A percentile compares a stretch with the other conserved stretches of the same genome.
Conservation (phyloP, 1,140 invertebrate species). For the Portunus trituberculatus region DNA sequence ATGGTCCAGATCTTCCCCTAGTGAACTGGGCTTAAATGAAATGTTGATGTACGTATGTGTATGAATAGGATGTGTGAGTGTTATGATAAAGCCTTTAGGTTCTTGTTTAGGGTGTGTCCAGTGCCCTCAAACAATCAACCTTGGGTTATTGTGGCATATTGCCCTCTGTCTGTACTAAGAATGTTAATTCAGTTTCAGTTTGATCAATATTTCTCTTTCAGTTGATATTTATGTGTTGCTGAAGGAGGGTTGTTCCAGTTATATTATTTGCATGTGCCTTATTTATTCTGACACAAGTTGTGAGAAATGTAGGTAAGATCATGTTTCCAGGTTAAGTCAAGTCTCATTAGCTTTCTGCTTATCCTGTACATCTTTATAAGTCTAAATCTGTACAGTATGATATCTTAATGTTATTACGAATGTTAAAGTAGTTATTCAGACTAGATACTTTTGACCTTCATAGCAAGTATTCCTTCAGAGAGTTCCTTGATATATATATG, state of each 20-base stretch:
- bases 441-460: slow-evolving; percentile 61
- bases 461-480: slow-evolving; percentile 65
- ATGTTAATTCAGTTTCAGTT: slow-evolving; percentile 28
- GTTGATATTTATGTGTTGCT: slow-evolving; percentile 47
- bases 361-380: slow-evolving; percentile 59
- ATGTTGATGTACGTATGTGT: slow-evolving; percentile 14
- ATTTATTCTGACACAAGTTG: slow-evolving; percentile 68
- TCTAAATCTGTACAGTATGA: slow-evolving; percentile 55
- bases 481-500: slow-evolving; percentile 71
- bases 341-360: slow-evolving; percentile 43
- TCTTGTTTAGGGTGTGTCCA: slow-evolving; percentile 76
- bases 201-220: slow-evolving; percentile 29
- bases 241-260: slow-evolving; percentile 72
- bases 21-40: slow-evolving; percentile 65
- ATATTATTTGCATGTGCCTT: slow-evolving; percentile 73
- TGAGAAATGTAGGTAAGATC: slow-evolving; percentile 59
- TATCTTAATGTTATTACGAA: slow-evolving; percentile 66
- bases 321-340: slow-evolving; percentile 57
- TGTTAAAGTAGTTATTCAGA: slow-evolving; percentile 68
- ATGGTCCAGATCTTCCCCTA: slow-evolving; percentile 73
- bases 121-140: slow-evolving; percentile 75
- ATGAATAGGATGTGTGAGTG: slow-evolving; percentile 26
- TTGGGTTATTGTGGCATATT: slow-evolving; percentile 49
- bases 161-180: slow-evolving; percentile 52
- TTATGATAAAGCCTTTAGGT: slow-evolving; percentile 46